Evolutionary conservation across 2,888 invertebrate genomes (phyloP).

Genomic region (Taenaris catops): DNA sequence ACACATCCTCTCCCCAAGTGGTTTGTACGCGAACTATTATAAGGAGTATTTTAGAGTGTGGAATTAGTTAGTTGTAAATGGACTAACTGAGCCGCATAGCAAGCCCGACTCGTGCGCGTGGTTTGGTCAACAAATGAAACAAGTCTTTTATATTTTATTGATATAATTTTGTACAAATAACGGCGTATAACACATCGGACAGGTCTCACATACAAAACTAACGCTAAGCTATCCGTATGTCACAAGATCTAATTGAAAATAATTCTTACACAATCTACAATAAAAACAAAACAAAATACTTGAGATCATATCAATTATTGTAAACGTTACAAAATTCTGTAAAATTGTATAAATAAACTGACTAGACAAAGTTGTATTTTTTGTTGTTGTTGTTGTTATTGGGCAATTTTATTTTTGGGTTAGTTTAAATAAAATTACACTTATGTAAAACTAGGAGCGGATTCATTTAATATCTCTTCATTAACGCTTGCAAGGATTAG

Average conservation of each 20-base stretch:
- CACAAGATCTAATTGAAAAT: slow-evolving; percentile 49
- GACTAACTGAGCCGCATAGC: too few species aligned
- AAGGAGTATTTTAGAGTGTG: too few species aligned
- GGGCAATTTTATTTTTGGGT: background rate
- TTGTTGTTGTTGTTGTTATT: background rate
- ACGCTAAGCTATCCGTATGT: slow-evolving; percentile 70
- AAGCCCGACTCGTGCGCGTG: too few species aligned
- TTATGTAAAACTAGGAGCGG: too few species aligned
- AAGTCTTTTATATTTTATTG: slow-evolving; percentile 64
- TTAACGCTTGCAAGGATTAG: too few species aligned
- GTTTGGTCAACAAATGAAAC: slow-evolving; percentile 22
- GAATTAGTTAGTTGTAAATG: too few species aligned
- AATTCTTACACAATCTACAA: slow-evolving; percentile 22
- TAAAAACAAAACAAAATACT: slow-evolving; percentile 13
- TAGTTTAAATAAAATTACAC: background rate
- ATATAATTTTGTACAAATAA: slow-evolving; percentile 81
- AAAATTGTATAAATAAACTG: slow-evolving; percentile 18
- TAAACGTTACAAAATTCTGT: slow-evolving; percentile 17
- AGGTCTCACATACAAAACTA: slow-evolving; percentile 81
- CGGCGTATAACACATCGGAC: slow-evolving; percentile 79
- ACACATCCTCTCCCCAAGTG: too few species aligned
- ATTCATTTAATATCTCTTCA: too few species aligned
- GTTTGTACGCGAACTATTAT: too few species aligned
- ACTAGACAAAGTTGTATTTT: slow-evolving; percentile 13
- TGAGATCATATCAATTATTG: slow-evolving; percentile 14